Percentiles rank a stretch among this genome's conserved stretches.
Conservation (phyloP, 2,113 vertebrate species). For the Cepphus grylle region DNA sequence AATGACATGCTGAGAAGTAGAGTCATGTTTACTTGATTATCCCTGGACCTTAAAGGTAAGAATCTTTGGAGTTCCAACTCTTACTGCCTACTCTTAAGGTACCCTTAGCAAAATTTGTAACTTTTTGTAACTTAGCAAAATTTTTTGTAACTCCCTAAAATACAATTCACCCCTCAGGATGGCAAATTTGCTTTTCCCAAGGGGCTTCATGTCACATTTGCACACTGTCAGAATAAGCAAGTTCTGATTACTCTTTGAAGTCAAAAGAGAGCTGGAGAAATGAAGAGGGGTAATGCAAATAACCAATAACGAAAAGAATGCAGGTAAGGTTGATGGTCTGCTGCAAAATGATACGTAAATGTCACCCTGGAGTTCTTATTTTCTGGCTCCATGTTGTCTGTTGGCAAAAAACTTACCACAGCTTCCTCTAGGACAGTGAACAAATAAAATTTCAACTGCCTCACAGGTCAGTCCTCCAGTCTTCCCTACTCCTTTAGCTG, state of each 20-base stretch:
- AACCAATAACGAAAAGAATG: background rate
- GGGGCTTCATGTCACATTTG: background rate
- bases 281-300: background rate
- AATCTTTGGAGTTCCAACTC: background rate
- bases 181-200: background rate
- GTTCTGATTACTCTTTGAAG: background rate
- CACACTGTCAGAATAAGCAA: background rate
- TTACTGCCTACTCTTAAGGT: background rate
- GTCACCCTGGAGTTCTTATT: background rate
- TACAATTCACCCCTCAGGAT: background rate
- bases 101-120: background rate
- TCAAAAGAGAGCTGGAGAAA: constrained; percentile 13
- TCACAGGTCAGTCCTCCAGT: background rate
- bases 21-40: constrained; percentile 33
- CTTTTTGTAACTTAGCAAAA: background rate
- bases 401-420: background rate
- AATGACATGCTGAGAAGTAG: background rate
- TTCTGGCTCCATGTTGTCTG: background rate
- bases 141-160: background rate
- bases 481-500: background rate
- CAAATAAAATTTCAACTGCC: background rate
- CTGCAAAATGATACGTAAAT: background rate
- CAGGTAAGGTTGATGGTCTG: background rate
- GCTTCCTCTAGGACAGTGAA: background rate
- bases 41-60: background rate